phyloP scores from a whole-genome alignment of 2,888 invertebrate genomes.

The Dicycla oo region DNA sequence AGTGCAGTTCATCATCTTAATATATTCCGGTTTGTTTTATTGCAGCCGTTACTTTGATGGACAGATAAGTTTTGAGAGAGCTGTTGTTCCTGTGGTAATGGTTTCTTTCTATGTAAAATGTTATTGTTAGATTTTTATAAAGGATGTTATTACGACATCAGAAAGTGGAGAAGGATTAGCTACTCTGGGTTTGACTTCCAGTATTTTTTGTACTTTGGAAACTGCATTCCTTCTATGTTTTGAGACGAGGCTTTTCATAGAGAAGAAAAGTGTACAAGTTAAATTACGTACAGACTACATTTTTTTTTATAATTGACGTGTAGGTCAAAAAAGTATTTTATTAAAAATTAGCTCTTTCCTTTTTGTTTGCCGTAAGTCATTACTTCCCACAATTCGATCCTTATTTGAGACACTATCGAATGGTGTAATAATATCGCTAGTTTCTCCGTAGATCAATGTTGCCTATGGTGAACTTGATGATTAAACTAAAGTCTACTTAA shows the following conservation, averaged over 20 bases:
- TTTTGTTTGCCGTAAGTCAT: no score
- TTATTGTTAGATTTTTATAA: conserved; percentile 15
- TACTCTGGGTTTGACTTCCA: neutral
- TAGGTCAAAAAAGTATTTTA: no score
- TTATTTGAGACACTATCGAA: no score
- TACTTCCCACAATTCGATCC: no score
- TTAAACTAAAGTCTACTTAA: neutral
- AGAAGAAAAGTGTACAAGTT: no score
- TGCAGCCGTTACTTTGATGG: conserved; percentile 70
- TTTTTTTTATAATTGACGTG: no score
- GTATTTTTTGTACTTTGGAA: neutral
- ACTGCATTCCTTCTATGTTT: neutral
- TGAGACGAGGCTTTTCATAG: neutral
- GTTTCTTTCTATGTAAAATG: conserved; percentile 51
- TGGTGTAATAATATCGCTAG: no score
- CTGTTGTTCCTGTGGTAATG: conserved; percentile 51
- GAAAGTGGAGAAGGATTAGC: no score
- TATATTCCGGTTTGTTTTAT: conserved; percentile 75
- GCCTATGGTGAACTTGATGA: neutral
- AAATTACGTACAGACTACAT: no score
- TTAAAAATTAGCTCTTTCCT: no score
- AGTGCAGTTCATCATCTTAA: conserved; percentile 72
- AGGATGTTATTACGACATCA: no score
- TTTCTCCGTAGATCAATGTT: neutral
- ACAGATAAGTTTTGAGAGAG: conserved; percentile 69